Evolutionary conservation across 2,888 invertebrate genomes (phyloP).

Genomic region (Hirtodrosophila duncani): DNA sequence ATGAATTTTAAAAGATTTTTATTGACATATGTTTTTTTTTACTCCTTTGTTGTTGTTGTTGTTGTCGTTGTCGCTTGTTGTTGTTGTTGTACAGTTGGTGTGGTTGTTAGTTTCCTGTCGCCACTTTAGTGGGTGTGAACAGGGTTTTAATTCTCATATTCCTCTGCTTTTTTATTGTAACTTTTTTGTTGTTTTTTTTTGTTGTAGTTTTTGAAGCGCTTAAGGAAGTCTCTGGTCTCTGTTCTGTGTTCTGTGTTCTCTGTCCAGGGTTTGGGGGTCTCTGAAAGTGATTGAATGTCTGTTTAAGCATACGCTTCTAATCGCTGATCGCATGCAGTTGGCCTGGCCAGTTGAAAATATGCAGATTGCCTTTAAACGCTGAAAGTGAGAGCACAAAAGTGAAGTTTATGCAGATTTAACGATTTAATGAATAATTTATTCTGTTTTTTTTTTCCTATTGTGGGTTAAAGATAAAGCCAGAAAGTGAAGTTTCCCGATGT

Average conservation of each 20-base stretch:
- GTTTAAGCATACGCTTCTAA: too few species aligned
- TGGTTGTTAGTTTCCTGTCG: constrained; percentile 22
- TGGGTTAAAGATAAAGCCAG: constrained; percentile 6
- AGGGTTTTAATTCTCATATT: constrained; percentile 51
- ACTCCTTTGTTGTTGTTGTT: constrained; percentile 11
- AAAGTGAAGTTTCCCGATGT: too few species aligned
- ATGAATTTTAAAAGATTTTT: constrained; percentile 63
- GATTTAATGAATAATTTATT: constrained; percentile 35
- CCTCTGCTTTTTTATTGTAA: constrained; percentile 2
- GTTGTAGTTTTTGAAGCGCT: too few species aligned
- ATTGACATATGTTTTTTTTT: constrained; percentile 65
- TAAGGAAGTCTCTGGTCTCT: constrained; percentile 8
- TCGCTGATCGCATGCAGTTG: too few species aligned
- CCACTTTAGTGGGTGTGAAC: constrained; percentile 64
- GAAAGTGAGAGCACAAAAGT: constrained; percentile 64
- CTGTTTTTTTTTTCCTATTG: constrained; percentile 28
- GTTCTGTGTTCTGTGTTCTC: too few species aligned
- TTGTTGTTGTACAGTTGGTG: constrained; percentile 3
- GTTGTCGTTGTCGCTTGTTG: constrained; percentile 16
- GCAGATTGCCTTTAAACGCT: constrained; percentile 27
- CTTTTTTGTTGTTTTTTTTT: too few species aligned
- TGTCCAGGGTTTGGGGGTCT: too few species aligned
- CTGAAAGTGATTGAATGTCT: too few species aligned
- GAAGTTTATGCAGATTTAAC: constrained; percentile 53
- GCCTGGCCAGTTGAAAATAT: constrained; percentile 33